Evolutionary conservation across 2,888 invertebrate species (phyloP).

Genomic region (Netelia fuscicornis): DNA sequence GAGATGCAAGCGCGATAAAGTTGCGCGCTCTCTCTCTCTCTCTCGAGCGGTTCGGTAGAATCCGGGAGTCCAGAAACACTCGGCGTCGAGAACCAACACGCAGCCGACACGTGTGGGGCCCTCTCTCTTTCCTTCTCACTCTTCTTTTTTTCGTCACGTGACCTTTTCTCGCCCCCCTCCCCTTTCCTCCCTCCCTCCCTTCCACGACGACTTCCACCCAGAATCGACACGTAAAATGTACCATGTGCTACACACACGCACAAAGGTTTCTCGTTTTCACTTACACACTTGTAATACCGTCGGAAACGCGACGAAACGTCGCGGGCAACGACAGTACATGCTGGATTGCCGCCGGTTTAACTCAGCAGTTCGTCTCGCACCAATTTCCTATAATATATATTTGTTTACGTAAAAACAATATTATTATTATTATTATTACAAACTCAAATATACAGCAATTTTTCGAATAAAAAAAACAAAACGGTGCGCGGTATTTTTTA

Average conservation of each 20-base stretch:
- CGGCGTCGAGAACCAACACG: slow-evolving; percentile 58
- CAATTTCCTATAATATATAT: not conserved
- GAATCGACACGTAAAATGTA: slow-evolving; percentile 50
- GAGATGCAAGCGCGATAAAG: slow-evolving; percentile 59
- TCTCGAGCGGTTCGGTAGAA: slow-evolving; percentile 45
- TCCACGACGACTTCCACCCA: slow-evolving; percentile 40
- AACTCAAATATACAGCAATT: no score
- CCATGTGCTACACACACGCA: slow-evolving; percentile 17
- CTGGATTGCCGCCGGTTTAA: slow-evolving; percentile 66
- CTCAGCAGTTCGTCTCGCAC: slow-evolving; percentile 27
- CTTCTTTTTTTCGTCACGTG: slow-evolving; percentile 54
- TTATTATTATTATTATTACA: not conserved
- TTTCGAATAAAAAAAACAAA: no score
- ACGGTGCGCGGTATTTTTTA: no score
- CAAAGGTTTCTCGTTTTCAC: not conserved
- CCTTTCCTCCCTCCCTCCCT: slow-evolving; percentile 50
- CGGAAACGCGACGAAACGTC: slow-evolving; percentile 63
- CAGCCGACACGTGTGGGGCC: slow-evolving; percentile 63
- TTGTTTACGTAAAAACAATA: not conserved
- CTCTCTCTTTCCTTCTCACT: slow-evolving; percentile 40
- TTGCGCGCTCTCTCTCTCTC: slow-evolving; percentile 44
- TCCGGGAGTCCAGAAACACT: slow-evolving; percentile 65
- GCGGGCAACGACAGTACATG: slow-evolving; percentile 60
- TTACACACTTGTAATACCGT: slow-evolving; percentile 27
- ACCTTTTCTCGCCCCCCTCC: slow-evolving; percentile 60